Evolutionary conservation across 2,888 invertebrate species (phyloP), one percentile per base, ranked within the genome.

Genomic region (Tinea trinotella): DNA sequence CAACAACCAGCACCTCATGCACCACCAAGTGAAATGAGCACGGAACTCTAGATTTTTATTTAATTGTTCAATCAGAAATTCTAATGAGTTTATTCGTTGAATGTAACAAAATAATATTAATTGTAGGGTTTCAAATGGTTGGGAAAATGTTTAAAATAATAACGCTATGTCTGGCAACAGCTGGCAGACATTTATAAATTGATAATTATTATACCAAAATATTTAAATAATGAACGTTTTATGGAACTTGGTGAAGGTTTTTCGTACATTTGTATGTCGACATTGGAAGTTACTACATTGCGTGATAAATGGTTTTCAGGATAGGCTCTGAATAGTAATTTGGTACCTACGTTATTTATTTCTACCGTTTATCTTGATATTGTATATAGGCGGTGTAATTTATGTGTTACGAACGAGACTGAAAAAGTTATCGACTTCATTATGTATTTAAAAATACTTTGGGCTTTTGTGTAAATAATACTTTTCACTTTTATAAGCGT

Each of bases 21-120:
- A 46, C 64, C 74, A 15, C 61, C 71, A 30, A 86, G 89, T 57
- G 91, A 91, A 82, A 91, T 91, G 91, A 91, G 91, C 74, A 91
- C 91, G 59, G 91, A 91, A 76, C 88, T 91, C 24, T 50, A 18
- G 24, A 19, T 3, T 18, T 18, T 48, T 19, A 36, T 12, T 3
- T 12, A 30, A 6, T 30, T 30, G 30, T 6, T 10, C 30, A 30
- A 30, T n/a, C n/a, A n/a, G n/a, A n/a, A n/a, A n/a, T n/a, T n/a
- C n/a, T n/a, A n/a, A n/a, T n/a, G n/a, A n/a, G n/a, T n/a, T n/a
- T n/a, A n/a, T n/a, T n/a, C n/a, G n/a, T n/a, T n/a, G n/a, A n/a
- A n/a, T n/a, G n/a, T 22, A 22, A 7, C 22, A 7, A 22, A 7
- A 5, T 22, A 22, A 22, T 5, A 22, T 22, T 5, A 22, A 22